A percentile compares a stretch with the other conserved stretches of the same genome.
Conservation (phyloP, 2,113 vertebrate genomes). For the Malurus melanocephalus region DNA sequence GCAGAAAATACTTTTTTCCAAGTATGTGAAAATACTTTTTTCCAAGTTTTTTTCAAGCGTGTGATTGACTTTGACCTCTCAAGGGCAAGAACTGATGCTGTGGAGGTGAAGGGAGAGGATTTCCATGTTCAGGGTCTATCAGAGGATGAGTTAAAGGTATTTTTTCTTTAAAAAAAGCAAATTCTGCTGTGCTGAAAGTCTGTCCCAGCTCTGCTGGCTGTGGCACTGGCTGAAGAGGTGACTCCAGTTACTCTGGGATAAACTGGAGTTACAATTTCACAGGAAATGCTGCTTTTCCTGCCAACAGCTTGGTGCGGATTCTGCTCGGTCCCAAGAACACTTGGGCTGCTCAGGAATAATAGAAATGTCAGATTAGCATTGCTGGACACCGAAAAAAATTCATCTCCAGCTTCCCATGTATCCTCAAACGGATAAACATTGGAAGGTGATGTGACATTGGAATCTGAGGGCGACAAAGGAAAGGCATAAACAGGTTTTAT, state of each 20-base stretch:
- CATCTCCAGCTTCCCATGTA: neutral
- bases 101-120: neutral
- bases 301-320: neutral
- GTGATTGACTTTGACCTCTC: neutral
- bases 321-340: neutral
- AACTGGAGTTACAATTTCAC: neutral
- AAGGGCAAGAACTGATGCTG: neutral
- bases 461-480: neutral
- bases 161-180: neutral
- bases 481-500: neutral
- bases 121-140: neutral
- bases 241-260: neutral
- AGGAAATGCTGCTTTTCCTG: neutral
- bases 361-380: neutral
- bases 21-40: neutral
- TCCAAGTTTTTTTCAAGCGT: neutral
- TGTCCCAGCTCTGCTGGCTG: neutral
- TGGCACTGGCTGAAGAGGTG: neutral
- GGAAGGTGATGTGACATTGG: neutral
- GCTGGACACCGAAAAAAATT: neutral
- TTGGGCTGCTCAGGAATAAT: neutral
- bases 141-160: neutral
- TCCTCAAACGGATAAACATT: neutral
- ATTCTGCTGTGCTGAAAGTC: neutral
- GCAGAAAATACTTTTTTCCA: neutral